A percentile compares a stretch with the other conserved stretches of the same genome.
These are phyloP conservation scores for Lymantria dispar DNA, from an alignment of 2,888 invertebrate species.

Conservation along the genomic window DNA sequence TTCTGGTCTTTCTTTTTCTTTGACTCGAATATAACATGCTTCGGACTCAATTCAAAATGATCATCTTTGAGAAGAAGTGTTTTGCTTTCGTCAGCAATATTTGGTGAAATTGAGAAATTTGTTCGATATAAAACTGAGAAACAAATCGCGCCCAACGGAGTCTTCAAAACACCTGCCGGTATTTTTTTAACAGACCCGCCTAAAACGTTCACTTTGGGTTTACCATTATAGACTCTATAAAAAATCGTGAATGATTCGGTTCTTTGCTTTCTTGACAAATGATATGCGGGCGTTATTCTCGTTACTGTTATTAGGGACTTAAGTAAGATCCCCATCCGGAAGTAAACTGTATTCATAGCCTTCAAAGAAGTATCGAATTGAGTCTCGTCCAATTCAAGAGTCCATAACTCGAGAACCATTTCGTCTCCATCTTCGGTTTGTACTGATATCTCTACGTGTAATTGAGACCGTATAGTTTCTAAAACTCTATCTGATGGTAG, in stretches of 20 bases:
- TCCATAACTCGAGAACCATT: conserved; percentile 96
- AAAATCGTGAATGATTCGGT: conserved; percentile 95
- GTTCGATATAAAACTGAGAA: conserved; percentile 94
- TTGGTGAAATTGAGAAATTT: conserved; percentile 95
- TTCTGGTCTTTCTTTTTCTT: conserved; percentile 83
- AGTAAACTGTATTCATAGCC: conserved; percentile 93
- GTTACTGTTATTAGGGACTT: conserved; percentile 95
- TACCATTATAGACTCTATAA: conserved; percentile 92
- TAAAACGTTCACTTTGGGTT: conserved; percentile 87
- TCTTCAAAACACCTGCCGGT: conserved; percentile 93
- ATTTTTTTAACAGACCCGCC: conserved; percentile 92
- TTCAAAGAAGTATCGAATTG: conserved; percentile 85
- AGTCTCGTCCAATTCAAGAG: conserved; percentile 86
- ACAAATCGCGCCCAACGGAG: conserved; percentile 92
- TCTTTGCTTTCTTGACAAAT: conserved; percentile 93
- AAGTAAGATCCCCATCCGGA: conserved; percentile 94
- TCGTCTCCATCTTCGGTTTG: conserved; percentile 94
- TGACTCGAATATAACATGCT: conserved; percentile 82
- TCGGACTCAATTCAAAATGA: conserved; percentile 92
- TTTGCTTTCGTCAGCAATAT: conserved; percentile 86
- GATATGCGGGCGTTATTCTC: conserved; percentile 96
- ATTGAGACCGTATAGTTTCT: conserved; percentile 81
- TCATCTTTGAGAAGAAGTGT: conserved; percentile 94
- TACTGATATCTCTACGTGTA: conserved; percentile 94
- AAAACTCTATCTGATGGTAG: conserved; percentile 75